Percentiles rank a stretch among this genome's conserved stretches.
Evolutionary conservation across 2,113 vertebrate species (phyloP).

Genomic region (Myxocyprinus asiaticus): DNA sequence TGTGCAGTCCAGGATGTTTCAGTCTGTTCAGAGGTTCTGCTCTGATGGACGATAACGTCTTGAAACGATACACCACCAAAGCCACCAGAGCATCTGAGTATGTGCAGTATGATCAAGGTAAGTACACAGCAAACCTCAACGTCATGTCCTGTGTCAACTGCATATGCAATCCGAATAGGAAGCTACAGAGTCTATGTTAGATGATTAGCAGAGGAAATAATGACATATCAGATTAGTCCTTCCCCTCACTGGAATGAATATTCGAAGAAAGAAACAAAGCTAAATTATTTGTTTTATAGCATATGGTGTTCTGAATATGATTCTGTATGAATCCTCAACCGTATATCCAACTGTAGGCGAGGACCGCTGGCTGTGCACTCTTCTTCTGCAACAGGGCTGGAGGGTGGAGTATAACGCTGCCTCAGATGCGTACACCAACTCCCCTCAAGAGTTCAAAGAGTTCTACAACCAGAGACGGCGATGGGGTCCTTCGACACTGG

Average conservation of each 20-base stretch:
- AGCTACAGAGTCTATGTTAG: too few species aligned
- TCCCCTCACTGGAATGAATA: too few species aligned
- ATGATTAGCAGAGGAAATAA: too few species aligned
- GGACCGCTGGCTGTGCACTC: constrained; percentile 83
- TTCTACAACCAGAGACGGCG: constrained; percentile 83
- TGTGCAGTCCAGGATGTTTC: constrained; percentile 83
- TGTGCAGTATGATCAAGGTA: constrained; percentile 82
- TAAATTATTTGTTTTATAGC: not conserved
- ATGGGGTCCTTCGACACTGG: constrained; percentile 81
- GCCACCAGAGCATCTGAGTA: constrained; percentile 72
- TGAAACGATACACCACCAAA: constrained; percentile 79
- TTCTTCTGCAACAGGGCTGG: constrained; percentile 81
- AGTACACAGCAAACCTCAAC: not conserved
- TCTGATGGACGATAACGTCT: constrained; percentile 80
- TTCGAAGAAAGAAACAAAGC: not conserved
- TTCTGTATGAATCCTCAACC: not conserved
- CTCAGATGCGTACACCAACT: constrained; percentile 82
- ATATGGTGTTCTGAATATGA: not conserved
- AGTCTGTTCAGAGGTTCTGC: constrained; percentile 79
- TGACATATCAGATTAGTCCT: too few species aligned
- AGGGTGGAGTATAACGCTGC: constrained; percentile 82
- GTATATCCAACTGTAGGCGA: constrained; percentile 75
- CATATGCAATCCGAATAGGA: too few species aligned
- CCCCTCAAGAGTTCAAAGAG: constrained; percentile 82
- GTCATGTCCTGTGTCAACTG: too few species aligned